Conservation (phyloP, 2,797 vertebrate genomes). For the Myotis vivesi region DNA sequence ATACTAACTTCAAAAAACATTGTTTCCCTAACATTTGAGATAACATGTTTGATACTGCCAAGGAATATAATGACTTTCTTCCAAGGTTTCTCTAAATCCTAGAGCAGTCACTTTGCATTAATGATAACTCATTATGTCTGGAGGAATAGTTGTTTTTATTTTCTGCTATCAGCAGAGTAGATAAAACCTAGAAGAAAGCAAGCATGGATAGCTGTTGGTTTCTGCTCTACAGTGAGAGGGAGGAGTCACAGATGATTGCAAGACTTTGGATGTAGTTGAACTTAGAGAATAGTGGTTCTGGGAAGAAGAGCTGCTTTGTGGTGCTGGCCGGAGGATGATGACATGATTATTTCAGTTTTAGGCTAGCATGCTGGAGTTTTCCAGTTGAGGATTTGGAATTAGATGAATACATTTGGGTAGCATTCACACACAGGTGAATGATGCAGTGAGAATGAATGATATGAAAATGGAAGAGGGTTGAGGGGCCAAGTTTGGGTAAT, state of each 20-base stretch:
- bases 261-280: not conserved
- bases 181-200: not conserved
- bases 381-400: not conserved
- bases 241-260: not conserved
- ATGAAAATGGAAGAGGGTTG: not conserved
- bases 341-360: not conserved
- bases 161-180: not conserved
- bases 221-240: not conserved
- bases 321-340: not conserved
- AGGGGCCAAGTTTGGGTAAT: not conserved
- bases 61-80: not conserved
- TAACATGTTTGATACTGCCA: not conserved
- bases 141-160: not conserved
- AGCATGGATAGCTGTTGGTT: not conserved
- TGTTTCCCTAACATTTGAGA: not conserved
- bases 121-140: not conserved
- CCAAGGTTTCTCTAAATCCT: not conserved
- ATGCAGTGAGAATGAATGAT: not conserved
- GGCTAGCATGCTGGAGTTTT: not conserved
- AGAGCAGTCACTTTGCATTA: not conserved
- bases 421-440: not conserved
- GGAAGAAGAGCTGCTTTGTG: not conserved
- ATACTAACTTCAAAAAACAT: not conserved
- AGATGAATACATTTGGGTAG: not conserved
- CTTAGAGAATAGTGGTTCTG: not conserved